Evolutionary conservation across 2,888 invertebrate species (phyloP), one percentile per base, ranked within the genome.

Genomic region (Agriopis aurantiaria): DNA sequence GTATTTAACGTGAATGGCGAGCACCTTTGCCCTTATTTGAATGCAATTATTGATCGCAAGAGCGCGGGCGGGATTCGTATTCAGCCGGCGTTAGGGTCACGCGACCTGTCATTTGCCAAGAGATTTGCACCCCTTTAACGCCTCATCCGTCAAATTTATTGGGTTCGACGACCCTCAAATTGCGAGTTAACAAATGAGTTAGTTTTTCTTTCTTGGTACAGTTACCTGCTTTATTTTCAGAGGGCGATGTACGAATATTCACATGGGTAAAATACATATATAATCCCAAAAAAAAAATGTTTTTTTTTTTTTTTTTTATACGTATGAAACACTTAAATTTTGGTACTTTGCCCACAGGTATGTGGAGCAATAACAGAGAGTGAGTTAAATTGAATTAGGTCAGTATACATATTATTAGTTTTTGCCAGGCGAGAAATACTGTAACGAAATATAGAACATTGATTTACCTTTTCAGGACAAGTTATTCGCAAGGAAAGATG

Each of bases 91-190:
- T 80, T 79, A 82, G 83, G 87, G 86, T 88, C 87, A 86, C 83
- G 84, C 78, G 85, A 85, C 88, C 87, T 89, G 90, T 89, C 90
- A 88, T 89, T 90, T 90, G 88, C 90, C 88, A 85, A 78, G 83
- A 87, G 89, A 89, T 87, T 88, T 85, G 79, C 85, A 85, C 88
- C 88, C 88, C 83, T 80, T 87, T 85, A 84, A 78, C 85, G 84
- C 83, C 85, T 84, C 63, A 83, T 84, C 85, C 86, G 83, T 88
- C 91, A 88, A 87, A 91, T 91, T 89, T 84, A 91, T 88, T 83
- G 81, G 79, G 80, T 78, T 78, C 79, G 80, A 79, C 71, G 77
- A 78, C 77, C 81, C 83, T 77, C 79, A 77, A 75, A 75, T 77
- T 73, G 68, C 58, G 67, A 77, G 72, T 76, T 81, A 81, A 84